Conservation (phyloP, 2,888 invertebrate species). For the Copidosoma aretas region DNA sequence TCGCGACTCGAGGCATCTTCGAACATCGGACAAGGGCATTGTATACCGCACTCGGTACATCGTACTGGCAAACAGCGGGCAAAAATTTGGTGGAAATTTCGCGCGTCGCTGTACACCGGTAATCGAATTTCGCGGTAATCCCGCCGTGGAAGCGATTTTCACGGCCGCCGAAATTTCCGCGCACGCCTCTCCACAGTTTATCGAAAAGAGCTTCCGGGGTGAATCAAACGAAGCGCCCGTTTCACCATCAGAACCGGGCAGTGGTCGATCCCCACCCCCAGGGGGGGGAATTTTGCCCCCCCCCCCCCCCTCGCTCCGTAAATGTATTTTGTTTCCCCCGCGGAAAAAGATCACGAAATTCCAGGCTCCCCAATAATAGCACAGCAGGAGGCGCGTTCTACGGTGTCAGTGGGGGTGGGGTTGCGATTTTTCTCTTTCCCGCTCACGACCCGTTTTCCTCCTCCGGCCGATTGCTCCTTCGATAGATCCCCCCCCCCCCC, state of each 20-base stretch:
- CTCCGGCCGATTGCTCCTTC: not conserved
- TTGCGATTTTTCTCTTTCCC: not conserved
- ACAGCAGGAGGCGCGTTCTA: too few relatives aligned
- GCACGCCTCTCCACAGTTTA: not conserved
- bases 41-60: too few relatives aligned
- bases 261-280: not conserved
- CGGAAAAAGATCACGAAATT: too few relatives aligned
- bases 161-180: not conserved
- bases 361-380: not conserved
- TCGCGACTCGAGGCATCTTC: too few relatives aligned
- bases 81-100: too few relatives aligned
- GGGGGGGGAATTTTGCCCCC: not conserved
- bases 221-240: constrained; percentile 8
- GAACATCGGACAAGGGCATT: too few relatives aligned
- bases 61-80: too few relatives aligned
- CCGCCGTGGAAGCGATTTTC: not conserved
- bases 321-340: too few relatives aligned
- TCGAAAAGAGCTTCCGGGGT: constrained; percentile 4
- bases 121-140: not conserved
- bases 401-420: too few relatives aligned
- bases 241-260: not conserved
- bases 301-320: not conserved
- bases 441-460: not conserved
- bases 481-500: too few relatives aligned
- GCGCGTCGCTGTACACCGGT: too few relatives aligned